Evolutionary conservation across 2,888 invertebrate genomes (phyloP).

Genomic region (Formica aserva): DNA sequence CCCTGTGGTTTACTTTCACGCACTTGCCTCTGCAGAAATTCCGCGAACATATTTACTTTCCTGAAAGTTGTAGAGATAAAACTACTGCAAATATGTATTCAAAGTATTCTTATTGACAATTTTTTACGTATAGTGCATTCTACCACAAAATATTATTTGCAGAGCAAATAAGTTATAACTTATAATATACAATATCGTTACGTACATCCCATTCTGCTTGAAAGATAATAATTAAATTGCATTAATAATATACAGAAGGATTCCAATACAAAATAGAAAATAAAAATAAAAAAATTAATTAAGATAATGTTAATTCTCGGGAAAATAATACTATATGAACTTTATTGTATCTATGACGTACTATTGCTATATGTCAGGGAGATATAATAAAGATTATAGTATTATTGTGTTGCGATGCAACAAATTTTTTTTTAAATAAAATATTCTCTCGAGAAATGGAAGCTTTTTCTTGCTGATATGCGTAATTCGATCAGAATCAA

Average conservation of each 20-base stretch:
- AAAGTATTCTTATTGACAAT: background rate
- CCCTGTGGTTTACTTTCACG: constrained; percentile 30
- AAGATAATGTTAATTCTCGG: background rate
- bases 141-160: background rate
- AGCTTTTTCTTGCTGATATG: background rate
- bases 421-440: background rate
- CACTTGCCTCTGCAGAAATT: constrained; percentile 22
- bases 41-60: constrained; percentile 36
- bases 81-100: constrained; percentile 15
- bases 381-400: background rate
- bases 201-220: background rate
- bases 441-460: background rate
- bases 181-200: background rate
- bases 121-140: background rate
- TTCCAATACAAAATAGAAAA: background rate
- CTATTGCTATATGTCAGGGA: background rate
- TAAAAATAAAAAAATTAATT: background rate
- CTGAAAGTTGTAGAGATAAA: constrained; percentile 13
- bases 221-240: background rate
- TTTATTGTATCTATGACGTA: background rate
- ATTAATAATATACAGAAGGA: background rate
- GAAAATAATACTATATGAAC: background rate
- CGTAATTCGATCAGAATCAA: constrained; percentile 6
- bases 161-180: background rate
- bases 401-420: background rate